Conservation (phyloP, 2,797 vertebrate species). For the Tenualosa thibaudeaui region DNA sequence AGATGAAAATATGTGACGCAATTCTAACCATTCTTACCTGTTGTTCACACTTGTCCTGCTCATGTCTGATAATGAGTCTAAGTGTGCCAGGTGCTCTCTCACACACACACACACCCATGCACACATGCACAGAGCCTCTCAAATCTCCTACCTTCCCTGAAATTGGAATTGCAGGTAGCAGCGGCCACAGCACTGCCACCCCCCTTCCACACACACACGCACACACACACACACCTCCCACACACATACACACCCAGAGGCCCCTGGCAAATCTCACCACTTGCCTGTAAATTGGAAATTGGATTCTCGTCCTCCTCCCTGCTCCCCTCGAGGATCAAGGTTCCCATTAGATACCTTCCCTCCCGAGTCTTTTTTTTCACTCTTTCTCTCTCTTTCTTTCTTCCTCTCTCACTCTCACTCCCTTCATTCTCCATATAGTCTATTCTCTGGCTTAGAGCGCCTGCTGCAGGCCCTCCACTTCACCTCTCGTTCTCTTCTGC, state of each 20-base stretch:
- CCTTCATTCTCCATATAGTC: background rate
- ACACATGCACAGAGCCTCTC: background rate
- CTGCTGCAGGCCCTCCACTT: background rate
- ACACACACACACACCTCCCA: constrained; percentile 1
- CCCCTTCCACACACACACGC: background rate
- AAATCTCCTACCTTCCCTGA: constrained; percentile 9
- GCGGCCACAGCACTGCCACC: constrained; percentile 25
- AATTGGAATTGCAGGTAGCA: constrained; percentile 58
- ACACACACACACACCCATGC: constrained; percentile 7
- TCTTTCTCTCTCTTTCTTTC: constrained; percentile 28
- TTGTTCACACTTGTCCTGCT: background rate
- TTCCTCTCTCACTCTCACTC: constrained; percentile 9
- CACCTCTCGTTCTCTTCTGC: background rate
- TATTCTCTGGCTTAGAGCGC: background rate
- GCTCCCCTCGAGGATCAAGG: constrained; percentile 57
- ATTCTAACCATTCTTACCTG: background rate
- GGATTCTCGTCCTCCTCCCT: constrained; percentile 67
- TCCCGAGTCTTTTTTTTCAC: background rate
- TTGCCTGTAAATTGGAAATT: constrained; percentile 77
- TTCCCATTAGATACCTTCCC: constrained; percentile 21
- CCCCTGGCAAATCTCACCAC: constrained; percentile 71
- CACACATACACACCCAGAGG: constrained; percentile 47
- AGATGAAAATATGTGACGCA: background rate
- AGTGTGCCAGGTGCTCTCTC: background rate
- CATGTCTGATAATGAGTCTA: background rate